phyloP scores from a whole-genome alignment of 2,113 vertebrate genomes.

The Oryzias woworae region DNA sequence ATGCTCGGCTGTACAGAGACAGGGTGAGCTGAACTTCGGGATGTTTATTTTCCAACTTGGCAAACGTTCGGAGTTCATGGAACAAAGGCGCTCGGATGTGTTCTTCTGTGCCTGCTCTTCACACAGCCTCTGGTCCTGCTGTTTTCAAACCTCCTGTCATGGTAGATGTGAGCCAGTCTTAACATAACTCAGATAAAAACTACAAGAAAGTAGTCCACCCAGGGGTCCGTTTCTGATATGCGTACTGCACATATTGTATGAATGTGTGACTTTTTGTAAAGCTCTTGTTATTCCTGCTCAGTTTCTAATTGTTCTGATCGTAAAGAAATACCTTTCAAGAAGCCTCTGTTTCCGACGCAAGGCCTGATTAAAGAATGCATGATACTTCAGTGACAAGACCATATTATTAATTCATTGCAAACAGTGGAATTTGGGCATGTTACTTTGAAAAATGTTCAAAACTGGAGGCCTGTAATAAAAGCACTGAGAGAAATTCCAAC shows the following conservation, averaged over 20 bases:
- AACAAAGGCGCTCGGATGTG: conserved; percentile 52
- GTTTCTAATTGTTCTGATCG: conserved; percentile 80
- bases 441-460: conserved; percentile 95
- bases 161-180: conserved; percentile 55
- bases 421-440: conserved; percentile 89
- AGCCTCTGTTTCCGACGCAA: conserved; percentile 70
- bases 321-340: conserved; percentile 79
- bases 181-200: conserved; percentile 51
- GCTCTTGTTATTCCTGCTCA: conserved; percentile 48
- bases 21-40: conserved; percentile 44
- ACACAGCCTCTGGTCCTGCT: conserved; percentile 56
- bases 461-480: conserved; percentile 91
- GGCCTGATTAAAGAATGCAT: conserved; percentile 86
- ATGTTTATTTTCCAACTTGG: conserved; percentile 67
- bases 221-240: conserved; percentile 31
- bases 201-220: conserved; percentile 42
- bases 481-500: conserved; percentile 87
- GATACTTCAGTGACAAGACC: conserved; percentile 87
- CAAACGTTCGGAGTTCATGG: conserved; percentile 43
- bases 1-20: conserved; percentile 18
- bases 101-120: conserved; percentile 54
- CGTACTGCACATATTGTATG: conserved; percentile 22
- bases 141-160: conserved; percentile 41
- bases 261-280: conserved; percentile 36
- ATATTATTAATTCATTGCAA: conserved; percentile 94